Base-by-base conservation (phyloP, 2,797 vertebrate genomes). In the Cuniculus paca region DNA sequence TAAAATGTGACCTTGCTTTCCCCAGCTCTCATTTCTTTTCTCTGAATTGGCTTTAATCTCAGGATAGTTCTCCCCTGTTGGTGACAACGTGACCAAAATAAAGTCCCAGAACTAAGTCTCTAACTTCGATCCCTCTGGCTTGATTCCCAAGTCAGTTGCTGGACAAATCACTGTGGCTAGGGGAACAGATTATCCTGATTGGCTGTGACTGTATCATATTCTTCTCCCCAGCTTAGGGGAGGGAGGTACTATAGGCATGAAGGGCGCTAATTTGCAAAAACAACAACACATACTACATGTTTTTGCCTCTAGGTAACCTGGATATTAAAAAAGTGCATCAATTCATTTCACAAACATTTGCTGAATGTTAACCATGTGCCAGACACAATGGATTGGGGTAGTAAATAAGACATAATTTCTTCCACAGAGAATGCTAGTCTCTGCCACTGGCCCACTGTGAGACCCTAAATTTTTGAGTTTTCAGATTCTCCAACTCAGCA, bases 281-380 rank as follows among this genome's bases (percentile, higher is more conserved):
- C 58, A 86, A 50, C 28, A 68, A 65, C 34, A 39, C 0, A 5
- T 6, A 48, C 50, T 45, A 70, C 50, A 2, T 54, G 34, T n/a
- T 85, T 94, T 68, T 72, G 60, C 45, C 26, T 84, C 31, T 63
- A 56, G 3, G 31, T 87, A 87, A 95, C 48, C 22, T 45, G 3
- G 52, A 17, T 58, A 50, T 54, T 88, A 61, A 4, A 63, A 91
- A 96, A 85, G 61, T 34, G 56, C 52, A 88, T 77, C n/a, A 16
- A 0, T 82, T 82, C 56, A 60, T 94, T 90, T 50, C 75, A 94
- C 63, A 91, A 86, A 72, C 52, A 60, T 56, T 58, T 60, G 48
- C 2, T 77, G 65, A 85, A 50, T 42, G 31, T 36, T 85, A 95
- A 80, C 28, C 34, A 14, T 60, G 36, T 63, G 20, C 50, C 75